Base-by-base conservation (phyloP, 1,140 invertebrate genomes). In the Saccostrea glomerata region DNA sequence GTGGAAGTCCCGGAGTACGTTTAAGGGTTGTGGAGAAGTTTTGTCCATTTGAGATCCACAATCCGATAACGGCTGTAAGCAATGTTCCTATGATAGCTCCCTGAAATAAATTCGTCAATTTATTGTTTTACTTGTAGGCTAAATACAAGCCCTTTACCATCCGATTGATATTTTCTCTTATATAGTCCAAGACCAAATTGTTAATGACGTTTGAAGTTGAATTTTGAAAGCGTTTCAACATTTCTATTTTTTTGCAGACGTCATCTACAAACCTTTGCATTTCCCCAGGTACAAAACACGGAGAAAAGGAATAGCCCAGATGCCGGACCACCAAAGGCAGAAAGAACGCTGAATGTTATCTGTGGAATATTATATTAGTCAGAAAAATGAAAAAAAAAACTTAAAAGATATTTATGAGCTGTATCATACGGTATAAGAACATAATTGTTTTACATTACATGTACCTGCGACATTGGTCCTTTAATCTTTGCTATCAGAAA, bases 401-500 rank as follows among this genome's bases (percentile, higher is more conserved):
- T 7, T 23, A 5, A n/a, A 9, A 66, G 9, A 66, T 17, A 20
- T 20, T 66, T 23, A 20, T n/a, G 23, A 3, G 47, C 5, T 47
- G 47, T 47, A 47, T 47, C 47, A 47, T 47, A 47, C 40, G 40
- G 2, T 47, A 47, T 47, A 47, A 47, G 0, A 47, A 47, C 9
- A 47, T 1, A 47, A 6, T 7, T 47, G 47, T 9, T 47, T 47
- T 9, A 47, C 0, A 47, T 63, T 6, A n/a, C 54, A 54, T 55
- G 13, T 84, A 94, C 94, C 91, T 95, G 93, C 11, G 98, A 94
- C n/a, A 98, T 93, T 30, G 92, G 90, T 1, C 97, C 97, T 5
- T 97, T 97, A 30, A 98, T 95, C 60, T 96, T 95, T 89, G 97
- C 96, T 3, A 97, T 97, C 23, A 97, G 47, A 92, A 97, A 97